phyloP scores from a whole-genome alignment of 2,797 vertebrate species.

The Xenopus petersii region DNA sequence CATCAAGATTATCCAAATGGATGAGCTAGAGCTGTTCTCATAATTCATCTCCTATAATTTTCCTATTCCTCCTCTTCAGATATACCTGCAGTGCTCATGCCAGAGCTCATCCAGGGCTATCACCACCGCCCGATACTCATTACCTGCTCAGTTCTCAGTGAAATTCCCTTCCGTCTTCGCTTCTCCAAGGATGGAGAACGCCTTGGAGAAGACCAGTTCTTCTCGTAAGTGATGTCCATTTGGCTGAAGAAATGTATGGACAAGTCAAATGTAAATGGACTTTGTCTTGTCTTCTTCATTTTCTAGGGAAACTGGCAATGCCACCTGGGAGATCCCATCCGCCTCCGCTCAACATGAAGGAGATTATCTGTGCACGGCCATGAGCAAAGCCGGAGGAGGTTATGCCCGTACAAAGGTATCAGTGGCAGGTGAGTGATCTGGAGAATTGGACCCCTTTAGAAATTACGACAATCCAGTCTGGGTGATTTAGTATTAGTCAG shows the following conservation, averaged over 20 bases:
- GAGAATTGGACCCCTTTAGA: neutral
- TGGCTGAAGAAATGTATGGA: no score
- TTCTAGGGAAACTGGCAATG: conserved; percentile 69
- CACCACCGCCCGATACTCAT: conserved; percentile 72
- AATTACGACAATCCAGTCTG: no score
- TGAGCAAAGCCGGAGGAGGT: conserved; percentile 74
- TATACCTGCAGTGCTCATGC: conserved; percentile 79
- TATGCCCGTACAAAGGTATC: conserved; percentile 70
- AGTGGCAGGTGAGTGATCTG: conserved; percentile 72
- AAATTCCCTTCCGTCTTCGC: conserved; percentile 80
- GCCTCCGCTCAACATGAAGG: conserved; percentile 78
- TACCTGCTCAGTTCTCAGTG: conserved; percentile 78
- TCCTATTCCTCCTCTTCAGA: conserved; percentile 48
- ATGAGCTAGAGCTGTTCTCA: no score
- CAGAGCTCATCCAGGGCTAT: conserved; percentile 71
- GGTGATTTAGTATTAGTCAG: no score
- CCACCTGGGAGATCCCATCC: conserved; percentile 81
- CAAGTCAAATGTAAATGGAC: no score
- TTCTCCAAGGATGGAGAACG: conserved; percentile 69
- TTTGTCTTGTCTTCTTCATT: neutral
- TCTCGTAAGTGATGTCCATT: conserved; percentile 69
- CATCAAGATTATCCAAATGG: no score
- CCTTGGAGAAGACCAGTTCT: conserved; percentile 73
- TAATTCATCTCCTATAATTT: no score
- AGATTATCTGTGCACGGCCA: conserved; percentile 77